Conservation (phyloP, 2,888 invertebrate species). For the Petrolisthes cinctipes region DNA sequence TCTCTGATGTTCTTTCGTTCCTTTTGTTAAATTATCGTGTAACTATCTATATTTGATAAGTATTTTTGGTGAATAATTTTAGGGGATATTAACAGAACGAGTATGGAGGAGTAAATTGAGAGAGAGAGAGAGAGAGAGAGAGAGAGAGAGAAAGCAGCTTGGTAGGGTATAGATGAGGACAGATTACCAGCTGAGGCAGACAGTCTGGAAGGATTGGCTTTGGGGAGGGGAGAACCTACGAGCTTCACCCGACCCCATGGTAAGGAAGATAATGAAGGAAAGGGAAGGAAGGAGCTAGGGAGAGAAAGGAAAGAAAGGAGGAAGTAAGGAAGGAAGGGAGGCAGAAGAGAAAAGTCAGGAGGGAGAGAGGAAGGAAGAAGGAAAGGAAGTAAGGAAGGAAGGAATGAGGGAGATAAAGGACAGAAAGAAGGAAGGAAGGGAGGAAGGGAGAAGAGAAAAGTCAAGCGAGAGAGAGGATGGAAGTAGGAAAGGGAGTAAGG, state of each 20-base stretch:
- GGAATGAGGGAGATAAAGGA: not conserved
- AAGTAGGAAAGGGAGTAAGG: not conserved
- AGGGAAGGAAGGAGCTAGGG: not conserved
- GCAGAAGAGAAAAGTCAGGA: not conserved
- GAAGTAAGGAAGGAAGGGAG: not conserved
- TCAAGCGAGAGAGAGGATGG: not conserved
- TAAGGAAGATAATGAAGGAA: not conserved
- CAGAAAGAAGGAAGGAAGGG: not conserved
- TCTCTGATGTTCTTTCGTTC: too few species aligned
- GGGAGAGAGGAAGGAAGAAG: not conserved
- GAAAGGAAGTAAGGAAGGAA: not conserved
- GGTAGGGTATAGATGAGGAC: not conserved
- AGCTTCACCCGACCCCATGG: not conserved
- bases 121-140: constrained; percentile 26
- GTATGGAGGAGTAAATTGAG: not conserved
- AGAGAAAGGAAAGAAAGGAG: not conserved
- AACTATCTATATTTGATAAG: too few species aligned
- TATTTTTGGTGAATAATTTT: too few species aligned
- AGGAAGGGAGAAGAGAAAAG: not conserved
- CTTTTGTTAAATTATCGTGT: too few species aligned
- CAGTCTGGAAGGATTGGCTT: too few species aligned
- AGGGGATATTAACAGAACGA: too few species aligned
- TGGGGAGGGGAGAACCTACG: too few species aligned
- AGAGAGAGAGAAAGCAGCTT: not conserved
- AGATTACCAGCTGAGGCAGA: too few species aligned